Evolutionary conservation across 2,113 vertebrate species (phyloP), one percentile per base, ranked within the genome.

Genomic region (Pseudopodoces humilis): DNA sequence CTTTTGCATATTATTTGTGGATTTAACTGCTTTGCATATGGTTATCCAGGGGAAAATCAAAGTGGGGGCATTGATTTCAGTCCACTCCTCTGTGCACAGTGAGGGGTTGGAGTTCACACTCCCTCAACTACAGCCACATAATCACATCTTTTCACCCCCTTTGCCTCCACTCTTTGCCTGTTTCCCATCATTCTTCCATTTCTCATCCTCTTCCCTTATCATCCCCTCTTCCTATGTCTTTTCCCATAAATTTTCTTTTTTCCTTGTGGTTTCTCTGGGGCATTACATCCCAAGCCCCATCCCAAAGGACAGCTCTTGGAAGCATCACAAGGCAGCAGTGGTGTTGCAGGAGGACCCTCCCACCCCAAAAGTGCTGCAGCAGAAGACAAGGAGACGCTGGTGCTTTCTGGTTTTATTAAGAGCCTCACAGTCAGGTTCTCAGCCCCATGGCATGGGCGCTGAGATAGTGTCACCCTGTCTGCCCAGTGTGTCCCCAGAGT

Each of bases 401-500:
- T 72, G 24, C 53, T 43, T 85, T 59, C 41, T 1, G 0, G 17
- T 44, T 95, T 92, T 95, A 96, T 95, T 95, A 69, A 82, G 37
- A 76, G 27, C 17, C 59, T 24, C 11, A 15, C 9, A 3, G n/a
- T 4, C 2, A 11, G 23, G 44, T 76, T 89, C 52, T 46, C 31
- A 63, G 11, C 6, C 19, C 17, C 56, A 30, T 0, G 1, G 25
- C 3, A 1, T 72, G 15, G 35, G 30, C 43, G 25, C 67, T 41
- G 33, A 43, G 46, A 9, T 33, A 10, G 24, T 17, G 33, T 33
- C 75, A 71, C 67, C 65, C 46, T 55, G 39, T 30, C 62, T 4
- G 2, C 27, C 33, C 22, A 1, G 0, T 39, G 19, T 30, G 19
- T 86, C 21, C 76, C 39, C 11, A 13, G 44, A 0, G 2, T 3